These are phyloP conservation scores for Sorex maritimensis DNA, from an alignment of 2,797 vertebrate species.

Conservation along the genomic window DNA sequence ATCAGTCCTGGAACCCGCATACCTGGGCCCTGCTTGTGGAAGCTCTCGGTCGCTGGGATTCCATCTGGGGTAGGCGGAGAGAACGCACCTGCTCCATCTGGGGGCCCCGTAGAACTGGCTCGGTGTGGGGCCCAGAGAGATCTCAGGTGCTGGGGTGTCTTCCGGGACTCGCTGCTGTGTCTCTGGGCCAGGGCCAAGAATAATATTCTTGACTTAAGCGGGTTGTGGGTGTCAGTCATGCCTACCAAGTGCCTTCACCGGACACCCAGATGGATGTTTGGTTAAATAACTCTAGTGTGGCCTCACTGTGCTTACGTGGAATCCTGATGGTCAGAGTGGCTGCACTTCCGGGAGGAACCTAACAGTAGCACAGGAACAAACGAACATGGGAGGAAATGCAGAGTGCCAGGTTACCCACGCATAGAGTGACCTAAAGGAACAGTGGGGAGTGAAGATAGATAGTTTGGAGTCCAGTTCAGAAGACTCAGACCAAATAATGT, in stretches of 20 bases:
- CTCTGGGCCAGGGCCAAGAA: no score
- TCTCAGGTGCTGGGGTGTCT: no score
- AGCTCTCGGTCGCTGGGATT: no score
- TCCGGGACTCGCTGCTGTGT: no score
- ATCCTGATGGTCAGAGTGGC: neutral
- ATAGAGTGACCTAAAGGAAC: neutral
- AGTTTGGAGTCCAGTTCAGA: neutral
- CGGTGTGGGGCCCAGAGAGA: no score
- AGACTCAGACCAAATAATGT: conserved; percentile 63
- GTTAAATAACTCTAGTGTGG: no score
- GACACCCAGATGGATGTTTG: neutral
- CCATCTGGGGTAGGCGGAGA: no score
- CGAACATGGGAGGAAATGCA: neutral
- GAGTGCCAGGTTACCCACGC: neutral
- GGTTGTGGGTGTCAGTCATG: neutral
- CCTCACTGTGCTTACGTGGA: neutral
- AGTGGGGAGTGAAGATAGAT: neutral
- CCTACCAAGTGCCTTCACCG: neutral
- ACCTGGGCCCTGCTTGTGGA: no score
- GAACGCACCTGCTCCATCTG: no score
- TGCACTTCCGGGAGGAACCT: no score
- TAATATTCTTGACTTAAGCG: neutral
- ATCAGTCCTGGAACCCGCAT: no score
- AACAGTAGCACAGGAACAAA: neutral
- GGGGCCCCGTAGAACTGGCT: no score